Conservation (phyloP, 1,140 invertebrate species). For the Gerris buenoi region DNA sequence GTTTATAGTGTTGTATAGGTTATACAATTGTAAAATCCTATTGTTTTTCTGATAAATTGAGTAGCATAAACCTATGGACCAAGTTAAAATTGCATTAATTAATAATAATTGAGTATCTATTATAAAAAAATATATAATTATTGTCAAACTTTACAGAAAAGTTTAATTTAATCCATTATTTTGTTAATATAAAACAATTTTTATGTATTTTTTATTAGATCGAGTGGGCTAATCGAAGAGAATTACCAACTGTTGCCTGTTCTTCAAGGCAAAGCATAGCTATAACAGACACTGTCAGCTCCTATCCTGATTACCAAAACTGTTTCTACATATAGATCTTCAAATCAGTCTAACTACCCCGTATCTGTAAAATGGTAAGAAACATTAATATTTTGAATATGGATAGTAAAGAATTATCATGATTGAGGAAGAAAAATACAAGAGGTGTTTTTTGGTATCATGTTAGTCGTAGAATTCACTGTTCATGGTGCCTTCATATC, state of each 20-base stretch:
- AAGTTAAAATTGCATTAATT: background rate
- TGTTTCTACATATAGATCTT: constrained; percentile 20
- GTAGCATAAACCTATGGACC: too few species aligned
- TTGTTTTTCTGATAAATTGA: too few species aligned
- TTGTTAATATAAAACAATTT: constrained; percentile 1
- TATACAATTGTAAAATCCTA: too few species aligned
- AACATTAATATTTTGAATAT: too few species aligned
- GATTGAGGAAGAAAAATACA: too few species aligned
- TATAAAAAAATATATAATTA: background rate
- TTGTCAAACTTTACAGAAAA: background rate
- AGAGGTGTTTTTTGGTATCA: too few species aligned
- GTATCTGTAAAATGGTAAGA: too few species aligned
- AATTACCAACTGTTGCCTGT: constrained; percentile 16
- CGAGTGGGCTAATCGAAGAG: constrained; percentile 16
- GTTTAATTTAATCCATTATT: background rate
- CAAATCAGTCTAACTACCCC: too few species aligned
- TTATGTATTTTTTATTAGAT: constrained; percentile 9
- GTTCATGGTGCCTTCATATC: too few species aligned
- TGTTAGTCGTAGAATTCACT: too few species aligned
- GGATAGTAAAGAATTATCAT: too few species aligned
- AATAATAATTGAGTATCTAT: background rate
- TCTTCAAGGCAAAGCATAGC: constrained; percentile 19
- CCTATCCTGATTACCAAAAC: constrained; percentile 20
- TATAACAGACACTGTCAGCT: constrained; percentile 13
- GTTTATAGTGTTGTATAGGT: too few species aligned